Evolutionary conservation across 2,888 invertebrate species (phyloP).

Genomic region (Acronicta alni): DNA sequence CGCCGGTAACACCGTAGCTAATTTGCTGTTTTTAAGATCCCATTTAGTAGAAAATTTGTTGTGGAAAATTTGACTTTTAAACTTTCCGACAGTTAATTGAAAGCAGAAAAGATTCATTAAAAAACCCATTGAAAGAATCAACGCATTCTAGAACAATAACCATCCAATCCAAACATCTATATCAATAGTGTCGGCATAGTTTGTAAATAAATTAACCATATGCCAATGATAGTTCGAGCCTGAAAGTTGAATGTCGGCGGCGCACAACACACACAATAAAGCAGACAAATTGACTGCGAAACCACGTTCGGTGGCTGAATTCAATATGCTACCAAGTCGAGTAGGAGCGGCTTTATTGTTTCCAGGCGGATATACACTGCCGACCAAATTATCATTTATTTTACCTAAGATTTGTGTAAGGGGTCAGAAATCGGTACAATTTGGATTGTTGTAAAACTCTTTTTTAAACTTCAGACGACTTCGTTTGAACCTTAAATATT

Average conservation of each 20-base stretch:
- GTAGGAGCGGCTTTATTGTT: conserved; percentile 80
- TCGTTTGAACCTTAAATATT: conserved; percentile 11
- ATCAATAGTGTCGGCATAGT: conserved; percentile 34
- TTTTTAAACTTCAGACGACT: conserved; percentile 14
- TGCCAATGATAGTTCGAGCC: conserved; percentile 59
- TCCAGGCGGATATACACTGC: conserved; percentile 72
- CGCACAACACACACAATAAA: conserved; percentile 79
- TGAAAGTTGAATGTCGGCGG: conserved; percentile 67
- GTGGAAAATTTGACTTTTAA: conserved; percentile 1
- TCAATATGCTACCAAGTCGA: conserved; percentile 72
- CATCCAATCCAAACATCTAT: not conserved
- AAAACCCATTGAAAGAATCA: conserved; percentile 1
- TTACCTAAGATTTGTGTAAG: conserved; percentile 44
- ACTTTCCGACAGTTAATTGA: not conserved
- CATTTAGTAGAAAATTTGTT: not conserved
- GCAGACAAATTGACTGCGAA: conserved; percentile 84
- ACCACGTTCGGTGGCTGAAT: conserved; percentile 72
- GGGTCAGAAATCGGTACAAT: conserved; percentile 8
- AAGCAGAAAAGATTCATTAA: not conserved
- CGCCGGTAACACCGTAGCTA: not conserved
- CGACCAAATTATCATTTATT: conserved; percentile 59
- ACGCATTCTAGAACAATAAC: conserved; percentile 18
- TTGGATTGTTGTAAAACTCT: conserved; percentile 3
- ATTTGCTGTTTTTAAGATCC: not conserved
- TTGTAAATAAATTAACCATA: conserved; percentile 60